A percentile compares a stretch with the other conserved stretches of the same genome.
phyloP scores from a whole-genome alignment of 2,888 invertebrate species.

The Elysia crispata region DNA sequence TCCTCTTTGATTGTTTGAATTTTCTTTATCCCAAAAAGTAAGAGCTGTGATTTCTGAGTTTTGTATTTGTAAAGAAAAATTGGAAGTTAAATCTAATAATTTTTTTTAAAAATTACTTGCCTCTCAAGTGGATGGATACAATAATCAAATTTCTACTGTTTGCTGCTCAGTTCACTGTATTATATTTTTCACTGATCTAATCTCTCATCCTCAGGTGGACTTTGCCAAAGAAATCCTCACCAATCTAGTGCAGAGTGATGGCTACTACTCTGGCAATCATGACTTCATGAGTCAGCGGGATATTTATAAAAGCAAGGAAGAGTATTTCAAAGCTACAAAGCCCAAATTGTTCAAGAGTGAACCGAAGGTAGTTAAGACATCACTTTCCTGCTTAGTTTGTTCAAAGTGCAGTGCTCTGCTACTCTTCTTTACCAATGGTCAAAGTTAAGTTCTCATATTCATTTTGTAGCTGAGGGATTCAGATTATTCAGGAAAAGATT shows the following conservation, averaged over 20 bases:
- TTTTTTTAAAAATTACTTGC: too few species aligned
- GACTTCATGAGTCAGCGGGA: conserved; percentile 59
- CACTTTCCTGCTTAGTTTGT: too few species aligned
- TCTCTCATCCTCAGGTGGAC: conserved; percentile 83
- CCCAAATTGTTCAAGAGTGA: conserved; percentile 18
- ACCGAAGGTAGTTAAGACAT: conserved; percentile 22
- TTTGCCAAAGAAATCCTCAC: conserved; percentile 84
- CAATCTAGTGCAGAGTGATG: conserved; percentile 86
- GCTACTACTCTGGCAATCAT: conserved; percentile 80
- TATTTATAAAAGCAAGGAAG: conserved; percentile 48
- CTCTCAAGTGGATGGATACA: not conserved
- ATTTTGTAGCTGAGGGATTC: too few species aligned
- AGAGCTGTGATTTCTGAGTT: too few species aligned
- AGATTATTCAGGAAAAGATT: too few species aligned
- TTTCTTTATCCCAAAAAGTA: too few species aligned
- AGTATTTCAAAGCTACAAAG: conserved; percentile 49
- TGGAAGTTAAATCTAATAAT: too few species aligned
- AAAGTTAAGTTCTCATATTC: too few species aligned
- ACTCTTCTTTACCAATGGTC: too few species aligned
- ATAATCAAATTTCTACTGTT: not conserved
- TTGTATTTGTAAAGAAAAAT: too few species aligned
- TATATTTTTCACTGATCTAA: not conserved
- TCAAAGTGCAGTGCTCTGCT: too few species aligned
- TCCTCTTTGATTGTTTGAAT: too few species aligned
- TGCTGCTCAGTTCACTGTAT: not conserved